Evolutionary conservation across 2,888 invertebrate genomes (phyloP).

Genomic region (Ernsta delagoae): DNA sequence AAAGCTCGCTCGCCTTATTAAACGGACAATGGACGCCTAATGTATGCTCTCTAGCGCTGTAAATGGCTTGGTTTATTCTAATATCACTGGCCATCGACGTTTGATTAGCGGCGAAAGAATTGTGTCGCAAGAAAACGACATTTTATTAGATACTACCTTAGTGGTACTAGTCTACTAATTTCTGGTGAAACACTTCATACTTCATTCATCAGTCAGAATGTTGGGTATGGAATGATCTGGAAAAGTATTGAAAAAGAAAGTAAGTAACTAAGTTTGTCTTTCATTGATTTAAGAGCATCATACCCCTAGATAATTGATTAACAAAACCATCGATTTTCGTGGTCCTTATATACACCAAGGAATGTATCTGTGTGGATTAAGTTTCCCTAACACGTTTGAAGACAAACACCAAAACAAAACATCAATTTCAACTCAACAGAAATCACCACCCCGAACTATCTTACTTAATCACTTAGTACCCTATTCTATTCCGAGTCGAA

Average conservation of each 20-base stretch:
- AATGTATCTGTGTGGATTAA: not conserved
- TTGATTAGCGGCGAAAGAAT: slow-evolving; percentile 40
- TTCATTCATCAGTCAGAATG: no score
- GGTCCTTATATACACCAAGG: no score
- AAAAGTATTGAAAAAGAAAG: no score
- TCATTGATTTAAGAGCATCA: no score
- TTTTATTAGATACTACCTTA: not conserved
- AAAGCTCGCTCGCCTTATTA: slow-evolving; percentile 64
- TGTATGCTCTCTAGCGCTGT: slow-evolving; percentile 44
- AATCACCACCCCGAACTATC: slow-evolving; percentile 53
- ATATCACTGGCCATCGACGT: slow-evolving; percentile 36
- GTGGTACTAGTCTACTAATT: no score
- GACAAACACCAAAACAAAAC: slow-evolving; percentile 46
- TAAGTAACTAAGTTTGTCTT: no score
- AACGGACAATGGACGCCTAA: slow-evolving; percentile 61
- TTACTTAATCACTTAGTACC: slow-evolving; percentile 74
- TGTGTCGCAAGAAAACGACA: not conserved
- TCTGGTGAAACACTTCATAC: no score
- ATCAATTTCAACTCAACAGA: slow-evolving; percentile 37
- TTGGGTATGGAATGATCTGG: no score
- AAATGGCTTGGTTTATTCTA: slow-evolving; percentile 41
- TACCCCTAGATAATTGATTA: no score
- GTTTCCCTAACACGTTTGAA: slow-evolving; percentile 19
- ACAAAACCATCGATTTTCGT: no score
- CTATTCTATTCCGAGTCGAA: slow-evolving; percentile 55